Percentiles rank a stretch among this genome's conserved stretches.
phyloP scores from a whole-genome alignment of 37 sponge, comb jelly and placozoan species.

The Diacarnus erythraeanus region DNA sequence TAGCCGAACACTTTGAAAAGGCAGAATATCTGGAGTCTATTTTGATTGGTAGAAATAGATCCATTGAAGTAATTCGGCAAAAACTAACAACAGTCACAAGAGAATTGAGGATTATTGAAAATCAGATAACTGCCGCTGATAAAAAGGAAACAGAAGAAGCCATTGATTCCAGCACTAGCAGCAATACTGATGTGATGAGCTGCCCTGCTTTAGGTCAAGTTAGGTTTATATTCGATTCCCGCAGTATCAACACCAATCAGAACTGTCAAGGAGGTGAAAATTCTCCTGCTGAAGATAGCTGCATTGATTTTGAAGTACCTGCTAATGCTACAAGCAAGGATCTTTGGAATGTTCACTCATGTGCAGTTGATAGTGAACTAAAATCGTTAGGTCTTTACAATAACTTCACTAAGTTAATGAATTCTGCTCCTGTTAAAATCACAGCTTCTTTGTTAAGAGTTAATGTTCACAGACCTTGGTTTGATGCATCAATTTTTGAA shows the following conservation, averaged over 20 bases:
- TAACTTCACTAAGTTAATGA: conserved; percentile 14
- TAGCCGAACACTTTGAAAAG: conserved; percentile 16
- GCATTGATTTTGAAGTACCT: conserved; percentile 7
- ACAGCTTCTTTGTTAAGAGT: conserved; percentile 19
- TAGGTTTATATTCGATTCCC: conserved; percentile 3
- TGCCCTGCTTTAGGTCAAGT: conserved; percentile 2
- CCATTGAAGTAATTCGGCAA: neutral
- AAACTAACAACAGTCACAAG: neutral
- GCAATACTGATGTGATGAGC: neutral
- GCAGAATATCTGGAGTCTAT: conserved; percentile 14
- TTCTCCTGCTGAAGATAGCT: neutral
- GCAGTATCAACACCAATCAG: neutral
- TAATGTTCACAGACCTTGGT: conserved; percentile 21
- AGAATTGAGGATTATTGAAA: neutral
- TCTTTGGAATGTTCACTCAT: conserved; percentile 17
- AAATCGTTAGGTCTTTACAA: conserved; percentile 2
- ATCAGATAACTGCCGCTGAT: neutral
- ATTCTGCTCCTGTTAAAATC: neutral
- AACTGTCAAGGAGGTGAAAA: neutral
- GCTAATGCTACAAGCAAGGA: neutral
- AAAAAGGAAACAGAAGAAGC: neutral
- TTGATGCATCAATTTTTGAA: conserved; percentile 15
- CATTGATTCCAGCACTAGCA: conserved; percentile 1
- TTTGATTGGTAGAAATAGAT: neutral
- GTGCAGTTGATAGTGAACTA: conserved; percentile 19